phyloP scores from a whole-genome alignment of 2,113 vertebrate species.

The Canis aureus region DNA sequence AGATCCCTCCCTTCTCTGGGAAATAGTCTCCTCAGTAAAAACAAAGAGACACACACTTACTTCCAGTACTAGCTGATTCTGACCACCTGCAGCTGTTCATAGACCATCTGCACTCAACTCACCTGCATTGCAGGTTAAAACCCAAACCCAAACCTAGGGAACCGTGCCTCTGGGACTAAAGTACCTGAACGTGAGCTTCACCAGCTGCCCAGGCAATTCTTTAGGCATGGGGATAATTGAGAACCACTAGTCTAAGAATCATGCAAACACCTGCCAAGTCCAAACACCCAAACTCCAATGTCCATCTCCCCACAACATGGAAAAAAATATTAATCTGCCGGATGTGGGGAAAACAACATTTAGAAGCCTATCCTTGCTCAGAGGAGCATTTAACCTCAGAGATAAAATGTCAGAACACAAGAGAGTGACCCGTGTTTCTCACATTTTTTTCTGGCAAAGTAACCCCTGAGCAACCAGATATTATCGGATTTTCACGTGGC shows the following conservation, averaged over 20 bases:
- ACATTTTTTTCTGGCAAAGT: neutral
- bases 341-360: neutral
- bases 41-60: neutral
- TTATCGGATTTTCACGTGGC: neutral
- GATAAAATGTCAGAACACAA: neutral
- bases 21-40: slow-evolving; percentile 28
- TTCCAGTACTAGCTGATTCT: neutral
- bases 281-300: neutral
- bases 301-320: neutral
- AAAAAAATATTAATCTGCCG: neutral
- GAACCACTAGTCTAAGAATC: neutral
- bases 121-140: neutral
- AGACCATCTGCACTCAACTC: neutral
- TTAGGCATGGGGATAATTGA: neutral
- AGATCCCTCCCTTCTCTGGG: neutral
- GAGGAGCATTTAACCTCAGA: neutral
- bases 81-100: neutral
- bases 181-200: neutral
- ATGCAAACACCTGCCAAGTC: neutral
- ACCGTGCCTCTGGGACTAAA: neutral
- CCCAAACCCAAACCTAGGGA: neutral
- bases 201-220: neutral
- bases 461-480: neutral
- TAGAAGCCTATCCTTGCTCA: neutral
- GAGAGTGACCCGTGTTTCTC: neutral